phyloP scores from a whole-genome alignment of 2,797 vertebrate genomes.

The Otolemur crassicaudatus region DNA sequence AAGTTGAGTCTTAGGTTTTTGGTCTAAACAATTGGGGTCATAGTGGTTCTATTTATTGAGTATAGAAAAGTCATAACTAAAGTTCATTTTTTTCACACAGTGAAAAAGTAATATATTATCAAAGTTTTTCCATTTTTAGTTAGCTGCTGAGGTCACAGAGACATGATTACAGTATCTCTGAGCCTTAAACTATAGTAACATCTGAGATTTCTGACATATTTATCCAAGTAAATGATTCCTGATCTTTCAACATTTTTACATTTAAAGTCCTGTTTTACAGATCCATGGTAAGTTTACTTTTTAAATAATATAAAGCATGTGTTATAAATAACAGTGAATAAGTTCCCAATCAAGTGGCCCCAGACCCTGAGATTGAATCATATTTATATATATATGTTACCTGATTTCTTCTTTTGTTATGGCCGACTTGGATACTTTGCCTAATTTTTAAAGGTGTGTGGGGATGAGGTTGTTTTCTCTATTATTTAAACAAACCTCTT shows the following conservation, averaged over 20 bases:
- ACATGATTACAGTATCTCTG: not conserved
- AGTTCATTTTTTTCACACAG: not conserved
- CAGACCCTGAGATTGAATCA: not conserved
- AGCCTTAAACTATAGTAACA: not conserved
- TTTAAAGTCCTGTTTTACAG: not conserved
- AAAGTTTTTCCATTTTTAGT: not conserved
- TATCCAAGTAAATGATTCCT: constrained; percentile 17
- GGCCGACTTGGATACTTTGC: not conserved
- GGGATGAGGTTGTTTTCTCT: not conserved
- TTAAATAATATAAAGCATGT: not conserved
- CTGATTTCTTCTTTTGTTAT: not conserved
- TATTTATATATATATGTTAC: not conserved
- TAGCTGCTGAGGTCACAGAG: not conserved
- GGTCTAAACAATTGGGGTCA: not conserved
- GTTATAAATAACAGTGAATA: not conserved
- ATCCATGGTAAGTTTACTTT: not conserved
- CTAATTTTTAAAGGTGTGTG: not conserved
- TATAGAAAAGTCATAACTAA: not conserved
- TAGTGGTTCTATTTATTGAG: not conserved
- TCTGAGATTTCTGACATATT: constrained; percentile 9
- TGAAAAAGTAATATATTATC: not conserved
- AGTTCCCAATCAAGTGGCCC: not conserved
- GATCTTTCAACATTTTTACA: not conserved
- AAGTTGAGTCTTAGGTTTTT: not conserved
- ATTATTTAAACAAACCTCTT: not conserved